Conservation (phyloP, 2,888 invertebrate genomes). For the Nysson spinosus region DNA sequence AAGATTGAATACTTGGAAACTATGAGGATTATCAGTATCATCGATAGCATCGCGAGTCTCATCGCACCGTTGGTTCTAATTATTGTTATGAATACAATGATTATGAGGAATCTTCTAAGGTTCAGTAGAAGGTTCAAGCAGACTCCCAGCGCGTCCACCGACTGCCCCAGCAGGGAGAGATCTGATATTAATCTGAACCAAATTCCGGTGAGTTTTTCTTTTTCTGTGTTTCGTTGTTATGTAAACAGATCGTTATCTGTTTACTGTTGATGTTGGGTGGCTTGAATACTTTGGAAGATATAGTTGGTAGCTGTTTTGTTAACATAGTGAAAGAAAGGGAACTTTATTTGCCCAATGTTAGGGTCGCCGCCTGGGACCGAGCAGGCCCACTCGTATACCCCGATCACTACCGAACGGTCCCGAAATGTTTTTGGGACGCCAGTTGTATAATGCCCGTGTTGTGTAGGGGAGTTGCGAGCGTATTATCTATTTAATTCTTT, state of each 20-base stretch:
- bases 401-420: too few relatives aligned
- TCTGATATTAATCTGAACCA: constrained; percentile 77
- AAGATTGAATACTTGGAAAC: constrained; percentile 78
- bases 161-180: constrained; percentile 71
- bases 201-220: constrained; percentile 73
- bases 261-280: not conserved
- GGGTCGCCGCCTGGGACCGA: too few relatives aligned
- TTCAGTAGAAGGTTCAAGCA: constrained; percentile 78
- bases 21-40: constrained; percentile 80
- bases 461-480: too few relatives aligned
- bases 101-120: constrained; percentile 79
- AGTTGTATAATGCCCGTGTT: too few relatives aligned
- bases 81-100: constrained; percentile 82
- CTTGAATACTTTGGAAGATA: too few relatives aligned
- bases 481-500: too few relatives aligned
- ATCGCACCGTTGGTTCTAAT: constrained; percentile 81
- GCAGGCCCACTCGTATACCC: too few relatives aligned
- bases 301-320: too few relatives aligned
- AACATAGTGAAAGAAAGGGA: too few relatives aligned
- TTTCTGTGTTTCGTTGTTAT: too few relatives aligned
- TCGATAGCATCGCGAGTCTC: constrained; percentile 82
- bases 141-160: constrained; percentile 65
- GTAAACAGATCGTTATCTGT: not conserved
- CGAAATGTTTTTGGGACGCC: too few relatives aligned
- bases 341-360: too few relatives aligned